Evolutionary conservation across 2,113 vertebrate species (phyloP), one percentile per base, ranked within the genome.

Genomic region (Nycticorax nycticorax): DNA sequence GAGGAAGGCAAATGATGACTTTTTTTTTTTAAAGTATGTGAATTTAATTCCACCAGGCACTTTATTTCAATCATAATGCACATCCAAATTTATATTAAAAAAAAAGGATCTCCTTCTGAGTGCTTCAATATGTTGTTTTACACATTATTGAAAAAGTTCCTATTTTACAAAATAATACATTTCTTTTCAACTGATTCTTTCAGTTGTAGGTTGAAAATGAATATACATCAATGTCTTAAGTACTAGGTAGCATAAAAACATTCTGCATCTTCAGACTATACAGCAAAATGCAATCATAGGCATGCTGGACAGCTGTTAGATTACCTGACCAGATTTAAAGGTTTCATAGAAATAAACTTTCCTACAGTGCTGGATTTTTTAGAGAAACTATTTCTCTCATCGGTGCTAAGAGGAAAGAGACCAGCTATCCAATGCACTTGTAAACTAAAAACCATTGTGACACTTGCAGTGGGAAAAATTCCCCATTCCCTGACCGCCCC

Each of bases 41-140:
- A 81, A 95, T 93, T 95, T 93, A 83, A 85, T 97, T 94, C 92
- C 89, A 92, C 73, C 28, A 85, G 57, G 76, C 69, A 78, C 13
- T 95, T 89, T 85, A 85, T 89, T 95, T 89, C 57, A 63, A 79
- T 78, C 39, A 43, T 43, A 93, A 92, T 88, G 56, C 45, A 84
- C 45, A 89, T 64, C 43, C 68, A 82, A 64, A 87, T 75, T 87
- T 68, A 74, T 50, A 21, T n/a, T 48, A 10, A 47, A 53, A 41
- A 43, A 62, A 32, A 76, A 79, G 5, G 13, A 64, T 41, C 23
- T 92, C 47, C 41, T 88, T 11, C 57, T 55, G 43, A 79, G 60
- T 35, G 24, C 32, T 83, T 62, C 33, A 77, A 5, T 66, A 24
- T 79, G 47, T 80, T 87, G 19, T 14, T 82, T 89, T 55, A 67